Evolutionary conservation across 2,888 invertebrate species (phyloP).

Genomic region (Furcula furcula): DNA sequence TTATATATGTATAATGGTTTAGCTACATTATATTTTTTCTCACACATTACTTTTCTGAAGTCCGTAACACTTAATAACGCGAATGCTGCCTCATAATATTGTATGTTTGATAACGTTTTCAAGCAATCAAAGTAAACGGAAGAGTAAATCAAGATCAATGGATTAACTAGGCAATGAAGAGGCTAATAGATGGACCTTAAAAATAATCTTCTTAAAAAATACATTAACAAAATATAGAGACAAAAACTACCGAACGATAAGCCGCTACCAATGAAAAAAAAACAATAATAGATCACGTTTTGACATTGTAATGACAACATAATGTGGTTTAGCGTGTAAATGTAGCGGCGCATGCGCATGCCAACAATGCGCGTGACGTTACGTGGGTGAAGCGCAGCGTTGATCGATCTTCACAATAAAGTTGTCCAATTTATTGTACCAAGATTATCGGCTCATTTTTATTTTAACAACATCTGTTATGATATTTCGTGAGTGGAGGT

Average conservation of each 20-base stretch:
- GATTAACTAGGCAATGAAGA: no score
- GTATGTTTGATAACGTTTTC: neutral
- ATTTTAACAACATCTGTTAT: constrained; percentile 48
- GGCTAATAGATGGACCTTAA: no score
- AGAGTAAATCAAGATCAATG: neutral
- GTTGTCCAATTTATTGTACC: constrained; percentile 63
- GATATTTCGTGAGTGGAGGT: constrained; percentile 41
- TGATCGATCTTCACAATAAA: constrained; percentile 70
- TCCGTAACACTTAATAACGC: no score
- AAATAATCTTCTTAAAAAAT: no score
- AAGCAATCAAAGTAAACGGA: neutral
- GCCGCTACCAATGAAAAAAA: constrained; percentile 14
- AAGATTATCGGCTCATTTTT: constrained; percentile 54
- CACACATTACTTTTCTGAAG: no score
- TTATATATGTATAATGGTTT: no score
- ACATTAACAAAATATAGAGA: no score
- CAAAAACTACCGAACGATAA: neutral
- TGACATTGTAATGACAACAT: constrained; percentile 37
- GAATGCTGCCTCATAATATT: constrained; percentile 2
- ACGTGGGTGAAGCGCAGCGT: constrained; percentile 64
- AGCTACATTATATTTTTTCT: no score
- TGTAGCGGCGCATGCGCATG: constrained; percentile 31
- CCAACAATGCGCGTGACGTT: constrained; percentile 51
- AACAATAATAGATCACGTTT: constrained; percentile 30
- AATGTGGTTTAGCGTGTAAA: constrained; percentile 33